These are phyloP conservation scores for Adrianichthys oophorus DNA, from an alignment of 2,797 vertebrate species.

Conservation along the genomic window DNA sequence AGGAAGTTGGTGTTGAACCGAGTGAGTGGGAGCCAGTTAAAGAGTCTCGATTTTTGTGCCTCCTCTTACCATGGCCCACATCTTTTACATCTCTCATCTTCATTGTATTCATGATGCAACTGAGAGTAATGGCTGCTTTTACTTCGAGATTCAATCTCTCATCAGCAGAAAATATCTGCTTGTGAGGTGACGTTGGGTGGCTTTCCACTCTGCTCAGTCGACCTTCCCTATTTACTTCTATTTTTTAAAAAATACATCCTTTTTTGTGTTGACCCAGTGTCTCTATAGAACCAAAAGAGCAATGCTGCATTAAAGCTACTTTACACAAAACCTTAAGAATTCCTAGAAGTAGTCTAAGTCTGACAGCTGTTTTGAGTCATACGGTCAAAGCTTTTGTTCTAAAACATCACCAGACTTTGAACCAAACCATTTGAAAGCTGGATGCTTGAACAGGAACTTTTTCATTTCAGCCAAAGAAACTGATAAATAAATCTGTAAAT, in stretches of 20 bases:
- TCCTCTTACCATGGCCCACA: constrained; percentile 28
- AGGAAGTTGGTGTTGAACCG: constrained; percentile 28
- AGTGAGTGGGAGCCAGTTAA: constrained; percentile 3
- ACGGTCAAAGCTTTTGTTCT: constrained; percentile 48
- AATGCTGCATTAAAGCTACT: constrained; percentile 49
- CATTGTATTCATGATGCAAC: constrained; percentile 66
- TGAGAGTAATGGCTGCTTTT: constrained; percentile 54
- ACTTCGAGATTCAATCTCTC: constrained; percentile 50
- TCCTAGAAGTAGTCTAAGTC: constrained; percentile 42
- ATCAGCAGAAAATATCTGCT: constrained; percentile 44
- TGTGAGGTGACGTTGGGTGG: constrained; percentile 36
- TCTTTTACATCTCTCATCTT: constrained; percentile 51
- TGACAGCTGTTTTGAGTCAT: constrained; percentile 44
- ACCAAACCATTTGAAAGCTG: constrained; percentile 24
- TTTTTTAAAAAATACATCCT: constrained; percentile 11
- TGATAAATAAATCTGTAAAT: constrained; percentile 4
- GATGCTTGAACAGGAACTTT: not conserved
- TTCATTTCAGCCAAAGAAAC: constrained; percentile 11
- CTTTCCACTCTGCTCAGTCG: constrained; percentile 12
- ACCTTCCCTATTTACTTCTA: not conserved
- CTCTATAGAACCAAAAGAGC: constrained; percentile 49
- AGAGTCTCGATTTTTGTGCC: constrained; percentile 32
- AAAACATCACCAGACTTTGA: constrained; percentile 45
- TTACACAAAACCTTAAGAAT: constrained; percentile 34
- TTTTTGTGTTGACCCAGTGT: constrained; percentile 24